These are phyloP conservation scores for Ormyrus pomaceus DNA, from an alignment of 2,888 invertebrate species.

Conservation along the genomic window DNA sequence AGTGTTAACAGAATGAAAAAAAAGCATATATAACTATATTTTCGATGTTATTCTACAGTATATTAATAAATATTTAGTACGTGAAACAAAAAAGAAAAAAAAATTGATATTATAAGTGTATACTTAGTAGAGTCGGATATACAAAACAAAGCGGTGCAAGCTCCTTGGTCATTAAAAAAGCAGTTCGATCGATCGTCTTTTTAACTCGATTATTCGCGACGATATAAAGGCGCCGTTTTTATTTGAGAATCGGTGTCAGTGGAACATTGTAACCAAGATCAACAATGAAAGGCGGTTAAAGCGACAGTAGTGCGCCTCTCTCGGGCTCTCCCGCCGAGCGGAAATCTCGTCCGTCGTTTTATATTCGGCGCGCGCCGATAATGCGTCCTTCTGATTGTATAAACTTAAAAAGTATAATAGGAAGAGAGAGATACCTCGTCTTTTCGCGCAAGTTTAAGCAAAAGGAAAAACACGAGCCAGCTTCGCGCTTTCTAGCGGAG, in stretches of 20 bases:
- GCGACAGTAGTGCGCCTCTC: slow-evolving; percentile 3
- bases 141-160: slow-evolving; percentile 46
- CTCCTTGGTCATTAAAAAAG: slow-evolving; percentile 61
- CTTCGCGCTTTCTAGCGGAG: background rate
- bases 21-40: slow-evolving; percentile 63
- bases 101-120: slow-evolving; percentile 19
- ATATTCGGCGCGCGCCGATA: slow-evolving; percentile 5
- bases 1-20: slow-evolving; percentile 39
- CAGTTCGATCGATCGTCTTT: slow-evolving; percentile 62
- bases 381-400: slow-evolving; percentile 21
- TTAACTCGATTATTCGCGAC: slow-evolving; percentile 28
- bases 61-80: slow-evolving; percentile 41
- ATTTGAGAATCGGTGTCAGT: slow-evolving; percentile 24
- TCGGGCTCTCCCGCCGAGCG: slow-evolving; percentile 43
- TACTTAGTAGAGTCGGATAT: slow-evolving; percentile 7
- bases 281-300: no score
- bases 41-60: slow-evolving; percentile 67
- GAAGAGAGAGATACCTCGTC: slow-evolving; percentile 11
- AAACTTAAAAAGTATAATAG: slow-evolving; percentile 31
- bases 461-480: slow-evolving; percentile 2
- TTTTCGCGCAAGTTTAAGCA: background rate
- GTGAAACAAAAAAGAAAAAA: slow-evolving; percentile 11
- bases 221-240: slow-evolving; percentile 10
- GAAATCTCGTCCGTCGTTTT: slow-evolving; percentile 47
- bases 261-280: background rate